Conservation (phyloP, 1,140 invertebrate species). For the Phymastichus coffea region DNA sequence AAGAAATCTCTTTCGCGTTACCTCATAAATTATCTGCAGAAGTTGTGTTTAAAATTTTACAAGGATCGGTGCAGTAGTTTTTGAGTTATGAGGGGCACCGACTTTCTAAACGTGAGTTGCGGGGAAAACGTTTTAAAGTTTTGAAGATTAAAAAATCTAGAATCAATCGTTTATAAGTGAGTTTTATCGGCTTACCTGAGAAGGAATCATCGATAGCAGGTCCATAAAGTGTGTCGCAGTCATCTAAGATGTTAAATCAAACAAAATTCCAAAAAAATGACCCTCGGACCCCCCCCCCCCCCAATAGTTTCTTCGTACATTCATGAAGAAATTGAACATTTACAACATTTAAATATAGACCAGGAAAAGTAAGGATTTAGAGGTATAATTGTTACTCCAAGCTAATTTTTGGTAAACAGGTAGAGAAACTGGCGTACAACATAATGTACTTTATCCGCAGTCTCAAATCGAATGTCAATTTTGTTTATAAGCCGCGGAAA, state of each 20-base stretch:
- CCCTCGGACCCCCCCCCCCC: background rate
- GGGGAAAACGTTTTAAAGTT: slow-evolving; percentile 19
- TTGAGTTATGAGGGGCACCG: slow-evolving; percentile 17
- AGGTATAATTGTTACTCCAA: no score
- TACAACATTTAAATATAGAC: no score
- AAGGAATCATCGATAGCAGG: background rate
- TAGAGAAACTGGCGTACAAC: no score
- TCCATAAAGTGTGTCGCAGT: background rate
- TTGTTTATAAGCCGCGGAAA: no score
- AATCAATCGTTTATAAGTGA: no score
- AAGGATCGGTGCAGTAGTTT: slow-evolving; percentile 27
- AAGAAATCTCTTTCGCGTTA: slow-evolving; percentile 20
- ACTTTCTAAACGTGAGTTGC: slow-evolving; percentile 26
- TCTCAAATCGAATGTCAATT: no score
- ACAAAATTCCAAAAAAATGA: background rate
- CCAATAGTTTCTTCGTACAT: no score
- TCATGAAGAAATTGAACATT: no score
- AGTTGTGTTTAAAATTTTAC: slow-evolving; percentile 27
- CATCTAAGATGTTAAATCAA: background rate
- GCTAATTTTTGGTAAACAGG: no score
- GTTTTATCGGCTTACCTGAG: background rate
- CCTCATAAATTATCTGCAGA: slow-evolving; percentile 19
- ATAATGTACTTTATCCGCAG: no score
- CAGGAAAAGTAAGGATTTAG: no score
- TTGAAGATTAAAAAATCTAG: background rate